Base-by-base conservation (phyloP, 1,140 invertebrate species). In the Steinernema feltiae region DNA sequence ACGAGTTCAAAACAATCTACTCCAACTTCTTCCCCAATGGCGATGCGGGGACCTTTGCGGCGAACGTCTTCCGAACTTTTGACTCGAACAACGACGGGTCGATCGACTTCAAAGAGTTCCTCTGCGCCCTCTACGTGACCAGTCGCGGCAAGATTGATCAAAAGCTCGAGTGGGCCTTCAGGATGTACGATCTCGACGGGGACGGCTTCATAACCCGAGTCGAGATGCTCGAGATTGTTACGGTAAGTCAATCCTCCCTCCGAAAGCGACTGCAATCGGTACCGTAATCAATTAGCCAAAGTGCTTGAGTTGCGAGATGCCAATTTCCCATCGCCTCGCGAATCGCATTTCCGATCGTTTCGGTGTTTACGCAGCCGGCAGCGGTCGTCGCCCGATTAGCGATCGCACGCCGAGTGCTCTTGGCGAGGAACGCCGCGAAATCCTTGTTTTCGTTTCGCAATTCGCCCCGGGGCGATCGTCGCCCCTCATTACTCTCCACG, bases 1-100 rank as follows among this genome's bases (percentile, higher is more conserved):
- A 93, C 72, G 98, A 99, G 89, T 99, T 99, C 88, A 94, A 98
- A 83, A 95, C 99, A 89, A 97, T 84, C n/a, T 99, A 99, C 90
- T 96, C 89, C 32, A 88, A 89, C 79, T 89, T 88, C 78, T 87
- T 88, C 78, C 95, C 96, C 15, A 94, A 93, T 84, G 95, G 97
- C 73, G 95, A 97, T 86, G 95, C 96, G 27, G 94, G 98, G 87
- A 94, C 97, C 88, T 99, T 99, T 88, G 98, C 95, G 87, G 94
- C 98, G 85, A 96, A 99, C 87, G 95, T 99, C 18, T 99, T 98
- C 88, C 91, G 96, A 82, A 98, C 96, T 89, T 99, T 98, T 88
- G 84, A 85, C 71, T 95, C 95, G 91, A 95, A 98, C 89, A 95
- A 97, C 70, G 72, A 70, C 89, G 96, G 94, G 78, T 96, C 94